Conservation (phyloP, 2,888 invertebrate genomes). For the Orthosia gothica region DNA sequence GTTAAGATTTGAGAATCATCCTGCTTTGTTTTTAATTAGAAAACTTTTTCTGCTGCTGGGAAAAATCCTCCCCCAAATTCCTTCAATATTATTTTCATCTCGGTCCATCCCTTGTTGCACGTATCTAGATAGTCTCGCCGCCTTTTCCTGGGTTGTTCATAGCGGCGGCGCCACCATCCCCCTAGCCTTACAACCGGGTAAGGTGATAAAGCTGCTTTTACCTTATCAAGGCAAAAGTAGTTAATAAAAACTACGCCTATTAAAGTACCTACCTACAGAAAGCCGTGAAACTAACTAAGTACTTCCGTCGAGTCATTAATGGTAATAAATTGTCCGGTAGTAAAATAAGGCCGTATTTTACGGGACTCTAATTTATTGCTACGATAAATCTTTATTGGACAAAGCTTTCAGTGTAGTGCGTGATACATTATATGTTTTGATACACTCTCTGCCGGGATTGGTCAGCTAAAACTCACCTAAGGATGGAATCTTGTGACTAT, state of each 20-base stretch:
- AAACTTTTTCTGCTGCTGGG: too few relatives aligned
- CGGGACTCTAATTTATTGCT: slow-evolving; percentile 56
- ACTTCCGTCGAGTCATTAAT: slow-evolving; percentile 49
- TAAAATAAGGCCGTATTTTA: slow-evolving; percentile 56
- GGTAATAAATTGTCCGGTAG: slow-evolving; percentile 57
- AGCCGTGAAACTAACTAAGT: slow-evolving; percentile 41
- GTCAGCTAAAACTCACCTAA: neutral
- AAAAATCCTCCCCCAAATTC: too few relatives aligned
- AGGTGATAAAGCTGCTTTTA: too few relatives aligned
- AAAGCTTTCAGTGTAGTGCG: slow-evolving; percentile 47
- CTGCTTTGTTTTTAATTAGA: too few relatives aligned
- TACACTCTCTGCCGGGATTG: slow-evolving; percentile 9
- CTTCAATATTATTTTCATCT: too few relatives aligned
- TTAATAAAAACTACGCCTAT: neutral
- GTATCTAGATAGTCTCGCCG: too few relatives aligned
- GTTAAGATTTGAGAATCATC: too few relatives aligned
- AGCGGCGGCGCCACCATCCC: too few relatives aligned
- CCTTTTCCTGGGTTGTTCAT: too few relatives aligned
- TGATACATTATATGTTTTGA: slow-evolving; percentile 25
- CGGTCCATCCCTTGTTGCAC: too few relatives aligned
- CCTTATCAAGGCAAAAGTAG: neutral
- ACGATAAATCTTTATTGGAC: slow-evolving; percentile 51
- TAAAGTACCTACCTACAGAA: neutral
- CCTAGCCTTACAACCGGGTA: too few relatives aligned
- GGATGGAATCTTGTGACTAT: neutral